A percentile compares a stretch with the other conserved stretches of the same genome.
Evolutionary conservation across 1,140 invertebrate species (phyloP).

Genomic region (Drosophila pachea): DNA sequence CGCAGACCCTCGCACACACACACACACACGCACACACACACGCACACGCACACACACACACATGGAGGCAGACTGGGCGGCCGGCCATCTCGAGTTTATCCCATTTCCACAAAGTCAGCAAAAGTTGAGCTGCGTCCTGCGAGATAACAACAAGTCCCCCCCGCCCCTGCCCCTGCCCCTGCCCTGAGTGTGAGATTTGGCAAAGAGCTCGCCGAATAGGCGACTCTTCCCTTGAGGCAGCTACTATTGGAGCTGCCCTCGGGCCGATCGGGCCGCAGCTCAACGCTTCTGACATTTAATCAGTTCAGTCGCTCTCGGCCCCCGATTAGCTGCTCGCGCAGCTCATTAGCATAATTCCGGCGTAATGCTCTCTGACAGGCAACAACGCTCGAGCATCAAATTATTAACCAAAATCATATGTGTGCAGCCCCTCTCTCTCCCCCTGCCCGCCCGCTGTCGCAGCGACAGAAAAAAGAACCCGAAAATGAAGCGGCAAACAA

Average conservation of each 20-base stretch:
- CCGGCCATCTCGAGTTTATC: slow-evolving; percentile 34
- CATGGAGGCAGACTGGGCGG: background rate
- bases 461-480: slow-evolving; percentile 22
- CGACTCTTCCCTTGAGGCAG: no score
- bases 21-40: background rate
- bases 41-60: slow-evolving; percentile 1
- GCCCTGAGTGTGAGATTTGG: background rate
- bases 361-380: slow-evolving; percentile 70
- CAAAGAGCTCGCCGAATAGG: no score
- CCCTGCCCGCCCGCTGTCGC: slow-evolving; percentile 15
- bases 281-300: slow-evolving; percentile 50
- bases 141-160: slow-evolving; percentile 35
- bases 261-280: slow-evolving; percentile 7
- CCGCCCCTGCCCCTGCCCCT: slow-evolving; percentile 7
- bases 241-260: background rate
- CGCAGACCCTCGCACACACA: slow-evolving; percentile 1
- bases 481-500: slow-evolving; percentile 1
- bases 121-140: slow-evolving; percentile 57
- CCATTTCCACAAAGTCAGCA: slow-evolving; percentile 58
- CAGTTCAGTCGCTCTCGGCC: slow-evolving; percentile 26
- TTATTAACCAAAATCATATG: slow-evolving; percentile 67
- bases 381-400: slow-evolving; percentile 53
- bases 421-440: slow-evolving; percentile 16
- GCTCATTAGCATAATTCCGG: slow-evolving; percentile 71
- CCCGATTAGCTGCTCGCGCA: slow-evolving; percentile 7